Conservation (phyloP, 2,888 invertebrate genomes). For the Siphonodentalium dalli region DNA sequence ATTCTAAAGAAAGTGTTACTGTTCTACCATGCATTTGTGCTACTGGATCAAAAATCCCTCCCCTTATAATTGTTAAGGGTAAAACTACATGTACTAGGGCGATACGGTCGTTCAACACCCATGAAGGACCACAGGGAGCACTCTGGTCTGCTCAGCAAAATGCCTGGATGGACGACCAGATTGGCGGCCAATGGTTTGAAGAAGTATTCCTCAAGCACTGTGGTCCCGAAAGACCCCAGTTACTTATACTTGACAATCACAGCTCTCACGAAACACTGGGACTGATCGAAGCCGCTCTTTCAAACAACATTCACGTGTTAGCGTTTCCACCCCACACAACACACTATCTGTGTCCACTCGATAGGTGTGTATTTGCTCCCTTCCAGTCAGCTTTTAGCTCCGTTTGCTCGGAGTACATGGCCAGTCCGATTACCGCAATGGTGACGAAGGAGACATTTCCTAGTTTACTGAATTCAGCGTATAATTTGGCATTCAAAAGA, state of each 20-base stretch:
- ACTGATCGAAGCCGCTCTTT: conserved; percentile 27
- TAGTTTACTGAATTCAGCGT: too few species aligned
- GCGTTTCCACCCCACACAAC: too few species aligned
- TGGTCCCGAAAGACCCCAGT: conserved; percentile 34
- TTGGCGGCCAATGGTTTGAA: conserved; percentile 36
- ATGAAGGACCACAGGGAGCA: conserved; percentile 22
- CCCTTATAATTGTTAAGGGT: conserved; percentile 32
- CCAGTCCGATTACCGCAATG: too few species aligned
- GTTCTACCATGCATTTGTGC: conserved; percentile 24
- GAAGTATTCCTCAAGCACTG: conserved; percentile 33
- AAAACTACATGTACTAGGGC: conserved; percentile 26
- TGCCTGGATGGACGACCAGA: conserved; percentile 34
- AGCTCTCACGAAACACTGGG: conserved; percentile 31
- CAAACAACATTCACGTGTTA: conserved; percentile 24
- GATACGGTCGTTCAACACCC: conserved; percentile 24
- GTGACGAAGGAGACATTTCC: too few species aligned
- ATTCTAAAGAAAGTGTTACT: conserved; percentile 10
- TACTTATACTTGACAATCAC: conserved; percentile 36
- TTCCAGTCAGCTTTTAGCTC: too few species aligned
- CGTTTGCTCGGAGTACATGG: too few species aligned
- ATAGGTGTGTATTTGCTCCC: too few species aligned
- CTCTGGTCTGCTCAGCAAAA: conserved; percentile 31
- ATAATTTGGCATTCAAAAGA: too few species aligned
- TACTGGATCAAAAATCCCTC: conserved; percentile 25
- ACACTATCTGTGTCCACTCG: too few species aligned